Evolutionary conservation across 1,140 invertebrate genomes (phyloP).

Genomic region (Vanessa atalanta): DNA sequence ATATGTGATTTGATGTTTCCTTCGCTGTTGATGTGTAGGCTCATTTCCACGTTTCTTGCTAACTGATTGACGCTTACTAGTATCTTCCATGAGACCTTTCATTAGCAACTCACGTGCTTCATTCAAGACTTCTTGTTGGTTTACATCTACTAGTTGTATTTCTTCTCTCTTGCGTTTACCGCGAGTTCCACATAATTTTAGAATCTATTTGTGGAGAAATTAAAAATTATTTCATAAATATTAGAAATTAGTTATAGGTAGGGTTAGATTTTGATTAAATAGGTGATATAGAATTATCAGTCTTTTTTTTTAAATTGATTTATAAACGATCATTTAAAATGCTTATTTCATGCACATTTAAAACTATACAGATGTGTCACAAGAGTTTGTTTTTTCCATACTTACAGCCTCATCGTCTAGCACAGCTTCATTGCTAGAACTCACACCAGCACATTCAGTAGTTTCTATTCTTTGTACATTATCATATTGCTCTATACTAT

Average conservation of each 20-base stretch:
- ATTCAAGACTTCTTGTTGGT: conserved; percentile 90
- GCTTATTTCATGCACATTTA: too few relatives aligned
- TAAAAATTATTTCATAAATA: neutral
- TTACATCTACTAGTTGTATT: conserved; percentile 90
- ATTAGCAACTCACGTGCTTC: conserved; percentile 90
- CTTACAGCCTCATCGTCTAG: conserved; percentile 77
- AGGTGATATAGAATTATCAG: neutral
- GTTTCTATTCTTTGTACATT: conserved; percentile 19
- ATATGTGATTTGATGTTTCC: conserved; percentile 98
- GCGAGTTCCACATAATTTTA: conserved; percentile 73
- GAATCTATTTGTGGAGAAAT: conserved; percentile 54
- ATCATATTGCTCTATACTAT: conserved; percentile 24
- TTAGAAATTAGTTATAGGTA: too few relatives aligned
- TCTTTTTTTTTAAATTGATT: too few relatives aligned
- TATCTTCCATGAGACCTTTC: conserved; percentile 90
- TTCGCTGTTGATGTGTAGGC: conserved; percentile 86
- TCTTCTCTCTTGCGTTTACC: conserved; percentile 78
- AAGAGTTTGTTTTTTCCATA: conserved; percentile 27
- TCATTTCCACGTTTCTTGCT: conserved; percentile 82
- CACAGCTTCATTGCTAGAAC: conserved; percentile 42
- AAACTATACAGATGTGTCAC: too few relatives aligned
- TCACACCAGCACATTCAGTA: conserved; percentile 35
- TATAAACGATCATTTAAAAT: too few relatives aligned
- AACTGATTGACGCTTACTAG: conserved; percentile 77
- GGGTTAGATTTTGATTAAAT: neutral